Base-by-base conservation (phyloP, 1,140 invertebrate species). In the Sinonovacula constricta region DNA sequence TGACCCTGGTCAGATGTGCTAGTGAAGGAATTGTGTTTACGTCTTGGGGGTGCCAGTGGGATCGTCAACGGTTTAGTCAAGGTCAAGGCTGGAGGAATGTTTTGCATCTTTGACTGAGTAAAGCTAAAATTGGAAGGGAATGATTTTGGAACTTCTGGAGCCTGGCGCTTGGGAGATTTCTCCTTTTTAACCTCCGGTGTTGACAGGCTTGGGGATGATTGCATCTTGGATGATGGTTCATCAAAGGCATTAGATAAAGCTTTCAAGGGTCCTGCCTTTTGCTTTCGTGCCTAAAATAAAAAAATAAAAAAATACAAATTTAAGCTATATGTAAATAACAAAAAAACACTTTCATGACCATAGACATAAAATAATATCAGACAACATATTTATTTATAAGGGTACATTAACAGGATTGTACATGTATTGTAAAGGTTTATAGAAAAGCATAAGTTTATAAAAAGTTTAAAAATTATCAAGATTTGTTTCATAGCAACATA, bases 191-290 rank as follows among this genome's bases (percentile, higher is more conserved):
- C 67, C 30, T 30, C 67, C 39, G 45, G 63, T 56, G 72, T 72
- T 62, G 10, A 76, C 72, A 24, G 18, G 12, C n/a, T 65, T 22
- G 28, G 39, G 18, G 28, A 33, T 74, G 39, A 28, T 57, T 14
- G 7, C 30, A 31, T 54, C 28, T 0, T 34, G 18, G 71, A 3
- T 33, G 34, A 5, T 14, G 68, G 54, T 28, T 36, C 39, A 54
- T 59, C 57, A 80, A 79, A 81, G 3, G 83, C 83, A 28, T 81
- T 79, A 1, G 81, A 84, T 18, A 88, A 69, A 18, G 86, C 87
- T 62, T 86, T 88, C 56, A 88, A 59, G 31, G 87, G 87, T 56
- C 87, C 87, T 22, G 77, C 72, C 33, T 87, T 88, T 51, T 79
- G 81, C 24, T 78, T 68, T 45, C 78, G 75, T 24, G 63, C 80